Conservation (phyloP, 2,113 vertebrate species). For the Rhineura floridana region DNA sequence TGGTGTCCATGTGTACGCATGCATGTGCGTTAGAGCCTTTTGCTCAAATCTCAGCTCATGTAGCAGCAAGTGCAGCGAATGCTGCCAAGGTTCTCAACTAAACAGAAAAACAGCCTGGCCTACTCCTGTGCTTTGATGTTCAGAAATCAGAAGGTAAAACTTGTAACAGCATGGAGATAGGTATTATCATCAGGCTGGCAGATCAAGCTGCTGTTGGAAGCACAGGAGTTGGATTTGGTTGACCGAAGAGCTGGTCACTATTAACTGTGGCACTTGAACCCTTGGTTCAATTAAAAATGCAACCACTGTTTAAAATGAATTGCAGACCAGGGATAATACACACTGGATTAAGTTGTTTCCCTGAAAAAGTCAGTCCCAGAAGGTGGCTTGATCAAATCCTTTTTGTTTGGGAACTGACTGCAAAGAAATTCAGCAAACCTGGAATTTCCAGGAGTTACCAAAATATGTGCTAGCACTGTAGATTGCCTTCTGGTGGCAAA, state of each 20-base stretch:
- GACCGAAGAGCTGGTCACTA: too few species aligned
- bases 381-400: background rate
- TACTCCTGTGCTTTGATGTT: too few species aligned
- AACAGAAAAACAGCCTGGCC: background rate
- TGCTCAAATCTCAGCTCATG: too few species aligned
- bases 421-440: background rate
- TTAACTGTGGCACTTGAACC: background rate
- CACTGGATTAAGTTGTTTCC: background rate
- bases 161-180: too few species aligned
- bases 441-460: background rate
- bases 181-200: too few species aligned
- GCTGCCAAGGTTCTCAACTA: background rate
- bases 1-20: too few species aligned
- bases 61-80: background rate
- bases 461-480: background rate
- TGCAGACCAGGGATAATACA: too few species aligned
- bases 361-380: background rate
- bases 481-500: background rate
- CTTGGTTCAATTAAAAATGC: background rate
- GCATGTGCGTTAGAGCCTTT: too few species aligned
- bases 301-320: too few species aligned
- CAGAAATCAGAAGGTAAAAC: background rate
- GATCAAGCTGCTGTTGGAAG: too few species aligned
- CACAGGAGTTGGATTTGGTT: too few species aligned
- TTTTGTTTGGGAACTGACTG: background rate